Conservation (phyloP, 2,113 vertebrate species). For the Chrysemys picta region DNA sequence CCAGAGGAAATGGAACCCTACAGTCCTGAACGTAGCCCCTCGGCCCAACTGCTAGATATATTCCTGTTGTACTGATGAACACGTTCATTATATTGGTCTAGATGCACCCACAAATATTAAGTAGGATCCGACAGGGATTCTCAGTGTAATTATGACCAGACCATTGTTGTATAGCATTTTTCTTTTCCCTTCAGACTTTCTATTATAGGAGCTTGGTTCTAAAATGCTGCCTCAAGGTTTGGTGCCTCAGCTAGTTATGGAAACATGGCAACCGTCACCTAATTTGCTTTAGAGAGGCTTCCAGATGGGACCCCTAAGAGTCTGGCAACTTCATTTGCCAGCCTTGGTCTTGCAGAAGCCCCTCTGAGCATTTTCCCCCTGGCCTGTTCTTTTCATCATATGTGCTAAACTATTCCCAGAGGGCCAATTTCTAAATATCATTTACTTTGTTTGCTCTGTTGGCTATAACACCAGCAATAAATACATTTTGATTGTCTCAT, state of each 20-base stretch:
- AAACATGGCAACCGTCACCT: neutral
- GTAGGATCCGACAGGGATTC: rapidly evolving
- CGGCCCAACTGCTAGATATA: no score
- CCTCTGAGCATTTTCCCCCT: neutral
- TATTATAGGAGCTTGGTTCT: neutral
- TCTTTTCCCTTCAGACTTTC: rapidly evolving
- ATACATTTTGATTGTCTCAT: neutral
- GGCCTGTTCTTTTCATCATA: neutral
- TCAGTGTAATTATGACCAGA: rapidly evolving
- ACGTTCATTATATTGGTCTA: neutral
- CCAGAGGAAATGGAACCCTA: rapidly evolving
- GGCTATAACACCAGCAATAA: rapidly evolving
- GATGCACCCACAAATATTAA: rapidly evolving
- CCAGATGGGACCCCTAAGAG: rapidly evolving
- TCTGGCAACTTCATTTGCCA: neutral
- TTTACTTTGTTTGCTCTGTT: rapidly evolving
- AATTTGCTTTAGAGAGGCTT: rapidly evolving
- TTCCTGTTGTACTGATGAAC: rapidly evolving
- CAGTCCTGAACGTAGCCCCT: neutral
- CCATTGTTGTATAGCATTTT: rapidly evolving
- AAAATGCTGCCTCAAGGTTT: neutral
- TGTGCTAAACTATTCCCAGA: neutral
- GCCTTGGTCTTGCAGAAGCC: neutral
- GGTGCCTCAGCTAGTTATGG: neutral
- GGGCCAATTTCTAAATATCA: neutral